A percentile compares a stretch with the other conserved stretches of the same genome.
These are phyloP conservation scores for Sphenopsis melanotis DNA, from an alignment of 2,797 vertebrate genomes.

Conservation along the genomic window DNA sequence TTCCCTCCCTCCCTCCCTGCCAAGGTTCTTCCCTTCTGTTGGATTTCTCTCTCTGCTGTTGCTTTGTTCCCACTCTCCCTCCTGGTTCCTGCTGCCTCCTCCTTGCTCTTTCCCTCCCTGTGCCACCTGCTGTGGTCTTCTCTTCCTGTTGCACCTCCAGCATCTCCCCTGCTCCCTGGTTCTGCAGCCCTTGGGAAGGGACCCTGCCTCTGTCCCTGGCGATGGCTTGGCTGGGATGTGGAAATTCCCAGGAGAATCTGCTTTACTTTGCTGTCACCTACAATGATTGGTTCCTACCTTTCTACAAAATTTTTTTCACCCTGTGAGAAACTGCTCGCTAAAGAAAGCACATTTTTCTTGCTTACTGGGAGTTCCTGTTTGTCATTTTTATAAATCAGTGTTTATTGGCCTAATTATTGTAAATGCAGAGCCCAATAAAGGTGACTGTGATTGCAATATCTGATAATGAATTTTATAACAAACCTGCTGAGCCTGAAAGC, in stretches of 20 bases:
- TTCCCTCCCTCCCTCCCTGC: neutral
- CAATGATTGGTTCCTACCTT: neutral
- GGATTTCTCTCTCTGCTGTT: neutral
- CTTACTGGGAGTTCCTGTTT: slow-evolving; percentile 67
- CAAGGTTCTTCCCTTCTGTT: neutral
- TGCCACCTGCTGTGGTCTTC: neutral
- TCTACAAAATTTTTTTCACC: neutral
- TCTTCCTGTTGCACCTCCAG: neutral
- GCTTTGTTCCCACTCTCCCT: neutral
- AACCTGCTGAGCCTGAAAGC: slow-evolving; percentile 68
- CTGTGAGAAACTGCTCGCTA: slow-evolving; percentile 37
- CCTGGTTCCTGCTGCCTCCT: neutral
- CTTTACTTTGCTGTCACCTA: neutral
- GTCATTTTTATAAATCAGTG: slow-evolving; percentile 73
- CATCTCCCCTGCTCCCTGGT: neutral
- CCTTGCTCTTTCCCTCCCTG: neutral
- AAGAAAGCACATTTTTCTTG: slow-evolving; percentile 58
- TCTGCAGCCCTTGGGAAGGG: neutral
- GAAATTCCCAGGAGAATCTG: neutral
- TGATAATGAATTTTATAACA: slow-evolving; percentile 72
- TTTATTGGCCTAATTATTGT: slow-evolving; percentile 76
- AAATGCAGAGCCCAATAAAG: slow-evolving; percentile 70
- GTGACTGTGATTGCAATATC: slow-evolving; percentile 68
- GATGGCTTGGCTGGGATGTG: neutral
- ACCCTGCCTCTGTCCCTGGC: neutral